Evolutionary conservation across 2,888 invertebrate genomes (phyloP), one percentile per base, ranked within the genome.

Genomic region (Hypolimnas misippus): DNA sequence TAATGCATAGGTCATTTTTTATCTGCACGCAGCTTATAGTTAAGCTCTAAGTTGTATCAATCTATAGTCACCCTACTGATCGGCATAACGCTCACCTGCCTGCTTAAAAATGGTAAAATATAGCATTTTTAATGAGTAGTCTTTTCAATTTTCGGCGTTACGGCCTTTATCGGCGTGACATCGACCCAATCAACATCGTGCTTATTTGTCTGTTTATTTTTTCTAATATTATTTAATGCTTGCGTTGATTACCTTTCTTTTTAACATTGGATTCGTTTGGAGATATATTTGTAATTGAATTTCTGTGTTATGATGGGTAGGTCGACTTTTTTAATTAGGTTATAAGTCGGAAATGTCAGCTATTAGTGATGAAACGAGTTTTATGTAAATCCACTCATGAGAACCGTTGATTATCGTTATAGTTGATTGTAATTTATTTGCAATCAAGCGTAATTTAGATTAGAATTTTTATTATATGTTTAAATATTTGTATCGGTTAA

Each of bases 71-170:
- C 84, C 81, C 79, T 75, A 72, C 70, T 55, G 17, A 66, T 63
- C 76, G 74, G 78, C 83, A 83, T 83, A 84, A 78, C 76, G 84
- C 79, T 86, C 90, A 91, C 88, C 89, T 90, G 90, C 81, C 84
- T 76, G 79, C 75, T 87, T 89, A 89, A 91, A 89, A 85, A 86
- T 86, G 73, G 74, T 91, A 89, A 92, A 89, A 87, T 91, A 92
- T 90, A 79, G 90, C 80, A 86, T 91, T 89, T 92, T 88, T 91
- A 91, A 92, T 92, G 87, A 88, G 82, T 78, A 79, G 81, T 82
- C 90, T 84, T 87, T 91, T 91, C 91, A 90, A 92, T 91, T 92
- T 92, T 91, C 88, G 86, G 86, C 81, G 81, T 86, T 89, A 86
- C 77, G 79, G 78, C 81, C 78, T 86, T 86, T 91, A 92, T 92